A percentile compares a stretch with the other conserved stretches of the same genome.
Conservation (phyloP, 2,797 vertebrate genomes). For the Girardinus metallicus region DNA sequence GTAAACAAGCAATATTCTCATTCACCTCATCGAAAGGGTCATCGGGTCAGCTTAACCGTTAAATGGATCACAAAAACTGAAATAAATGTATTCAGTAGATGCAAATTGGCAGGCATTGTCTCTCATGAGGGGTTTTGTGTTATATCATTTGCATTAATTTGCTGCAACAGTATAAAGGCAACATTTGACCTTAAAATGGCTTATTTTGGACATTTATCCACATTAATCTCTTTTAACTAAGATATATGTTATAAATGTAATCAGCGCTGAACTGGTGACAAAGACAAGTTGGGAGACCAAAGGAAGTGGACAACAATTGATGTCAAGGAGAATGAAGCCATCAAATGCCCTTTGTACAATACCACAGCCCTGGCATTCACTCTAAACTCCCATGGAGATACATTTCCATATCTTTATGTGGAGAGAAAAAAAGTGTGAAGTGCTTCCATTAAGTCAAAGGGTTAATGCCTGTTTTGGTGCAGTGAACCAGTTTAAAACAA, state of each 20-base stretch:
- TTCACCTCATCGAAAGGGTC: conserved; percentile 35
- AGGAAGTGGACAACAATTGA: conserved; percentile 62
- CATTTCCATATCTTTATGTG: conserved; percentile 77
- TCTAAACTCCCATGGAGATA: conserved; percentile 39
- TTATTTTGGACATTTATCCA: conserved; percentile 11
- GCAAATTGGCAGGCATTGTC: conserved; percentile 30
- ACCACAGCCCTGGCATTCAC: conserved; percentile 38
- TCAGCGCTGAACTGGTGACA: conserved; percentile 28
- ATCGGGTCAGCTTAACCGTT: conserved; percentile 33
- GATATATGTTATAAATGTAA: conserved; percentile 10
- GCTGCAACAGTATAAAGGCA: conserved; percentile 4
- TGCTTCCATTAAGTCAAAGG: conserved; percentile 53
- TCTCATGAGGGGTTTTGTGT: conserved; percentile 16
- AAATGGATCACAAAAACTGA: conserved; percentile 17
- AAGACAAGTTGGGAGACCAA: conserved; percentile 51
- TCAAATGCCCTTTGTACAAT: conserved; percentile 44
- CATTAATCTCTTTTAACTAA: conserved; percentile 14
- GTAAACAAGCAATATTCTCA: conserved; percentile 49
- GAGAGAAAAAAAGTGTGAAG: conserved; percentile 59
- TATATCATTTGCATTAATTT: conserved; percentile 28
- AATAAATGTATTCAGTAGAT: conserved; percentile 21
- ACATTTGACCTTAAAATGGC: conserved; percentile 14
- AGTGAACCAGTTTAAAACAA: conserved; percentile 59
- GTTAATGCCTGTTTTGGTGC: conserved; percentile 57
- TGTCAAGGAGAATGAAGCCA: conserved; percentile 46